Evolutionary conservation across 2,888 invertebrate genomes (phyloP).

Genomic region (Phrixothrix hirtus): DNA sequence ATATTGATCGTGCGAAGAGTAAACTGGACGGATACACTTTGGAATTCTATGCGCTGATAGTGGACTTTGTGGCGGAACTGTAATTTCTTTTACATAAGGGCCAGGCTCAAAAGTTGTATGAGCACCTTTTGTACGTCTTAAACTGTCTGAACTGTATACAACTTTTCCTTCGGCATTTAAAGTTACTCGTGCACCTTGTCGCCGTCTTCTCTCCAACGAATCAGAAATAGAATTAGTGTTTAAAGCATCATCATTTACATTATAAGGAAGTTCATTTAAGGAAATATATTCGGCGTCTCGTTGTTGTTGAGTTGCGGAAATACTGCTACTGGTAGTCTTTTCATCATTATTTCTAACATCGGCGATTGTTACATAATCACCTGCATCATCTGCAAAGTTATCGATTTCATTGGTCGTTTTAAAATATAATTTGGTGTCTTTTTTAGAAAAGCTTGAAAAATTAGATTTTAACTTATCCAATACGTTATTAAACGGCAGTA

Average conservation of each 20-base stretch:
- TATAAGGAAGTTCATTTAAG: conserved; percentile 72
- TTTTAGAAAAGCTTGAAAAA: conserved; percentile 45
- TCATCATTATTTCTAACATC: conserved; percentile 81
- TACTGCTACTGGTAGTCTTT: conserved; percentile 52
- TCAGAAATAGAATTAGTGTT: conserved; percentile 44
- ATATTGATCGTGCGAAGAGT: conserved; percentile 31
- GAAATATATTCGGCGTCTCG: conserved; percentile 79
- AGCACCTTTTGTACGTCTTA: conserved; percentile 76
- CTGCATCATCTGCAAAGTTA: conserved; percentile 60
- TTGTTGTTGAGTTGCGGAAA: conserved; percentile 57
- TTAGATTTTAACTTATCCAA: conserved; percentile 68
- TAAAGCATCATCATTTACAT: conserved; percentile 39
- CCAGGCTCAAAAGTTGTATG: conserved; percentile 89
- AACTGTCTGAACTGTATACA: conserved; percentile 84
- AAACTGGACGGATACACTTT: conserved; percentile 55
- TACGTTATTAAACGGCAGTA: conserved; percentile 72
- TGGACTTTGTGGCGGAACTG: conserved; percentile 58
- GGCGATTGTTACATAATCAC: conserved; percentile 85
- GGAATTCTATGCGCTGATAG: conserved; percentile 54
- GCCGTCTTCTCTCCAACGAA: conserved; percentile 60
- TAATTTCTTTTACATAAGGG: conserved; percentile 73
- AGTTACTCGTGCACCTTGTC: conserved; percentile 77
- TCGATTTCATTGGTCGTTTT: not conserved
- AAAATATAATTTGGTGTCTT: conserved; percentile 57
- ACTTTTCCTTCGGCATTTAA: conserved; percentile 86